Evolutionary conservation across 2,113 vertebrate species (phyloP).

Genomic region (Dipodomys spectabilis): DNA sequence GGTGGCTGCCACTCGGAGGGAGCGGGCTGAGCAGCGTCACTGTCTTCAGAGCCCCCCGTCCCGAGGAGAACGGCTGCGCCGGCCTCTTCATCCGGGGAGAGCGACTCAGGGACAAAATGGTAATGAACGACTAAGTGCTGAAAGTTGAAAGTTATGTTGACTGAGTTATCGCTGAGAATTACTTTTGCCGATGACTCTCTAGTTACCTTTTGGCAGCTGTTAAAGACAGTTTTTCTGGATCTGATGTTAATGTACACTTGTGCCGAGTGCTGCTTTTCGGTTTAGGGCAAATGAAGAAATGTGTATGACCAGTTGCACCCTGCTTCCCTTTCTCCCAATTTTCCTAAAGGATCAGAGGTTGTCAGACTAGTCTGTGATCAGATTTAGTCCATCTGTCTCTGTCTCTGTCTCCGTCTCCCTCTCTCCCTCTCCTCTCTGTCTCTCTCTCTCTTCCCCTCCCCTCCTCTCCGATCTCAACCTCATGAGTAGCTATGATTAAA

Average conservation of each 20-base stretch:
- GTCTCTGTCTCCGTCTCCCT: too few species aligned
- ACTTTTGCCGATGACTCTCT: neutral
- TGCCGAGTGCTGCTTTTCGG: neutral
- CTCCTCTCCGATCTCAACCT: too few species aligned
- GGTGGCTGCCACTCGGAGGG: slow-evolving; percentile 97
- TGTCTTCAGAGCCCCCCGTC: slow-evolving; percentile 95
- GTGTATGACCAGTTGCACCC: neutral
- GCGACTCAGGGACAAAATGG: slow-evolving; percentile 98
- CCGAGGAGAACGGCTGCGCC: slow-evolving; percentile 93
- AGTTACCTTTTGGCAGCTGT: slow-evolving; percentile 19
- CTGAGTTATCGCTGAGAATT: neutral
- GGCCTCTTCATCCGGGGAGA: slow-evolving; percentile 99
- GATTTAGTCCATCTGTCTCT: neutral
- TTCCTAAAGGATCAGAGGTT: neutral
- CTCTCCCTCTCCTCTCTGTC: too few species aligned
- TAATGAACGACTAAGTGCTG: slow-evolving; percentile 82
- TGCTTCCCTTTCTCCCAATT: neutral
- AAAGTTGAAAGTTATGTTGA: neutral
- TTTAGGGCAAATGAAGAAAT: neutral
- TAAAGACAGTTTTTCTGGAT: neutral
- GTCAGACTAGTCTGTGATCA: neutral
- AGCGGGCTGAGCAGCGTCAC: slow-evolving; percentile 98
- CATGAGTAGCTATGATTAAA: too few species aligned
- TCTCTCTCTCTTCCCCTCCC: too few species aligned
- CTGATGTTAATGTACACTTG: neutral